A percentile compares a stretch with the other conserved stretches of the same genome.
These are phyloP conservation scores for Pollenia angustigena DNA, from an alignment of 2,888 invertebrate genomes.

Conservation along the genomic window DNA sequence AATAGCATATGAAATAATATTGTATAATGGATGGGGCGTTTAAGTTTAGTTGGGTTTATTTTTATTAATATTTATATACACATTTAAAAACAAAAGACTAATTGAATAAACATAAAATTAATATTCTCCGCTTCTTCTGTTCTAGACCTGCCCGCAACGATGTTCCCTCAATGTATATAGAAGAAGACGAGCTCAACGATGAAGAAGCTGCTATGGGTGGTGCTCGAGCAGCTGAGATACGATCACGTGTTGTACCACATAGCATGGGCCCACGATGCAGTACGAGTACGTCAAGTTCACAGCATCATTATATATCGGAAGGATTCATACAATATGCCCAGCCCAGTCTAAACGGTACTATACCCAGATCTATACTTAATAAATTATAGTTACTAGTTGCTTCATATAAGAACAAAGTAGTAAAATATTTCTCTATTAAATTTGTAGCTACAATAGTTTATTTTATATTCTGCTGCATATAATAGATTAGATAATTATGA, in stretches of 20 bases:
- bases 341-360: constrained; percentile 85
- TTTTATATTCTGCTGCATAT: constrained; percentile 26
- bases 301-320: constrained; percentile 84
- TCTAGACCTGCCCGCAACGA: constrained; percentile 84
- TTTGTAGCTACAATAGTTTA: constrained; percentile 13
- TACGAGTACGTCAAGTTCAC: constrained; percentile 78
- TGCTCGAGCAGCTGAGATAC: constrained; percentile 79
- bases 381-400: constrained; percentile 79
- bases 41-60: too few species aligned
- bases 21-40: too few species aligned
- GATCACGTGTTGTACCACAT: constrained; percentile 78
- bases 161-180: constrained; percentile 85
- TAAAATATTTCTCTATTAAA: background rate
- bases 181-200: constrained; percentile 84
- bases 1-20: too few species aligned
- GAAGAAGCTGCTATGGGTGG: constrained; percentile 81
- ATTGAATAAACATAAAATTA: too few species aligned
- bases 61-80: too few species aligned
- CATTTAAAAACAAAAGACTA: too few species aligned
- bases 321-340: constrained; percentile 85
- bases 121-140: background rate
- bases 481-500: background rate
- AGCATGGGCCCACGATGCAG: constrained; percentile 75
- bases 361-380: constrained; percentile 83
- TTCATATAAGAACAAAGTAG: constrained; percentile 11